phyloP scores from a whole-genome alignment of 2,797 vertebrate species.

The Poecile montanus region DNA sequence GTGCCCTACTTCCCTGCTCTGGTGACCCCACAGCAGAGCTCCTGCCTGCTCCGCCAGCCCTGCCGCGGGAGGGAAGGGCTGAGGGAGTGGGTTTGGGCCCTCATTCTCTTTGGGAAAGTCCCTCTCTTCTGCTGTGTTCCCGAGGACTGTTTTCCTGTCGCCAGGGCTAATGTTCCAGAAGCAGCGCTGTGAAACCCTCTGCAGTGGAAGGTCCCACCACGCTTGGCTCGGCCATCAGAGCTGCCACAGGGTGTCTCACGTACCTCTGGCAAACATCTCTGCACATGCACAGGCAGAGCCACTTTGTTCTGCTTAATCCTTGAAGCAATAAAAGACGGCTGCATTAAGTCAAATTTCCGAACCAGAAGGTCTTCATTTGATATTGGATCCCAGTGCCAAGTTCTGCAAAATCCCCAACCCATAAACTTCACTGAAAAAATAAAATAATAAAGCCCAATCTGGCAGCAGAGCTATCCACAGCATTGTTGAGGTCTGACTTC shows the following conservation, averaged over 20 bases:
- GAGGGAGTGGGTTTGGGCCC: fast-evolving
- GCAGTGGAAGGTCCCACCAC: background rate
- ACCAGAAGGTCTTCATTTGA: slow-evolving; percentile 69
- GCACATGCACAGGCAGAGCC: slow-evolving; percentile 9
- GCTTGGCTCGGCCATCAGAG: background rate
- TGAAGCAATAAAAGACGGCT: slow-evolving; percentile 49
- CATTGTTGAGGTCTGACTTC: slow-evolving; percentile 51
- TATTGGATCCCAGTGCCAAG: slow-evolving; percentile 41
- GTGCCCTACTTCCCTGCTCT: fast-evolving
- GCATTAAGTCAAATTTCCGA: slow-evolving; percentile 58
- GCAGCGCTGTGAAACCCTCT: background rate
- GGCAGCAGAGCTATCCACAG: slow-evolving; percentile 38
- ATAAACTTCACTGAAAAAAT: slow-evolving; percentile 46
- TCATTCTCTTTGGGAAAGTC: background rate
- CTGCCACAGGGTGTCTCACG: slow-evolving; percentile 12
- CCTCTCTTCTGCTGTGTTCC: background rate
- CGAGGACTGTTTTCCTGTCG: fast-evolving
- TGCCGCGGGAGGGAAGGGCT: fast-evolving
- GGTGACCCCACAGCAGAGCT: background rate
- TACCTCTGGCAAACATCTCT: background rate
- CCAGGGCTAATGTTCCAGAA: background rate
- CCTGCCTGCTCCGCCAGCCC: background rate
- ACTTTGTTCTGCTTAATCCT: slow-evolving; percentile 58
- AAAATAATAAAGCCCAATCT: slow-evolving; percentile 36
- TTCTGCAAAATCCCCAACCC: slow-evolving; percentile 57